Conservation (phyloP, 2,797 vertebrate species). For the Poliocrania exsul region DNA sequence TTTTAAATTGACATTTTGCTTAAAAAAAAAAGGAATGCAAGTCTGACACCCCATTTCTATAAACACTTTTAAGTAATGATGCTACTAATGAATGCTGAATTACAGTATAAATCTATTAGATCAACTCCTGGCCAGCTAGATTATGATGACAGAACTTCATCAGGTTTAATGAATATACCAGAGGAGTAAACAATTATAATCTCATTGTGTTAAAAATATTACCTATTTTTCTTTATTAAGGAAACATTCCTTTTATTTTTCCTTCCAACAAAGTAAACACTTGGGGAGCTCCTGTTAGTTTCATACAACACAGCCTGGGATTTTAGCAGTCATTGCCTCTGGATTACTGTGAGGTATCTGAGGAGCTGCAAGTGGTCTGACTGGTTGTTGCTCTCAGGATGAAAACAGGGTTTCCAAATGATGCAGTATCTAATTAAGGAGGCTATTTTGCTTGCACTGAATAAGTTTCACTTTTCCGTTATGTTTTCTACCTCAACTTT, state of each 20-base stretch:
- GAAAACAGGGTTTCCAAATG: neutral
- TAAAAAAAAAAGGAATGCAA: neutral
- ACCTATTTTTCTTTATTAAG: constrained; percentile 6
- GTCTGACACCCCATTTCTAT: neutral
- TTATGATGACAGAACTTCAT: neutral
- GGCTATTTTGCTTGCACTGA: neutral
- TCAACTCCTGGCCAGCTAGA: neutral
- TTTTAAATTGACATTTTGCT: neutral
- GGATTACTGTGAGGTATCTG: neutral
- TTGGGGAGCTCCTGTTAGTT: neutral
- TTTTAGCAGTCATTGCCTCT: neutral
- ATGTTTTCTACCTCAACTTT: neutral
- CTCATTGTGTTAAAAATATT: neutral
- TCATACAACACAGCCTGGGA: neutral
- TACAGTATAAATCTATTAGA: neutral
- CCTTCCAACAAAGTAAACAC: neutral
- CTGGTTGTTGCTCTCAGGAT: neutral
- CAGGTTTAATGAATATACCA: neutral
- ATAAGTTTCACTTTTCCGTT: neutral
- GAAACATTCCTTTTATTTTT: neutral
- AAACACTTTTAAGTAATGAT: neutral
- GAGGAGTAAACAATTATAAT: neutral
- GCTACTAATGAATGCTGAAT: neutral
- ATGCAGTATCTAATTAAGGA: neutral
- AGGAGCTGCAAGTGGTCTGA: neutral